phyloP scores from a whole-genome alignment of 2,113 vertebrate genomes.

The Oryzias woworae region DNA sequence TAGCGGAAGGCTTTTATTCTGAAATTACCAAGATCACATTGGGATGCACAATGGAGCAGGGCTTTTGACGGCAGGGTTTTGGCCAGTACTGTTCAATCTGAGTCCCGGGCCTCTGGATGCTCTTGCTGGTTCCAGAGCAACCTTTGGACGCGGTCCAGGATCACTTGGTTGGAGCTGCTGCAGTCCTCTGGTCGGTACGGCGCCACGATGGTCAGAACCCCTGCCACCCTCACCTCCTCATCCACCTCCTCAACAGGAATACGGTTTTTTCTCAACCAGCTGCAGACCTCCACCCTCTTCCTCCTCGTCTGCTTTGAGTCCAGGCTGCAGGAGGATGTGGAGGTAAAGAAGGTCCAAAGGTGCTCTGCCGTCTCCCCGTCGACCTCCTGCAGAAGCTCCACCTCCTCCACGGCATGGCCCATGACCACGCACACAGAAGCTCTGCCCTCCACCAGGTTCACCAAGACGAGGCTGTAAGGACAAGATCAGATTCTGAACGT shows the following conservation, averaged over 20 bases:
- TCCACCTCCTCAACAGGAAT: slow-evolving; percentile 79
- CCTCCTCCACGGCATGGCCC: slow-evolving; percentile 85
- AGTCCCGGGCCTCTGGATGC: slow-evolving; percentile 1
- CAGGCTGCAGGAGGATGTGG: slow-evolving; percentile 47
- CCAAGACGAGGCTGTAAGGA: slow-evolving; percentile 82
- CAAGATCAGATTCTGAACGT: neutral
- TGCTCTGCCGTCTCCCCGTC: slow-evolving; percentile 60
- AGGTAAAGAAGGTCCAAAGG: slow-evolving; percentile 69
- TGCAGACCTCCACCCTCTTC: slow-evolving; percentile 70
- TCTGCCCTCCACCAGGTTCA: slow-evolving; percentile 73
- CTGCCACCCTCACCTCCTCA: slow-evolving; percentile 80
- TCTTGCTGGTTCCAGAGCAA: slow-evolving; percentile 77
- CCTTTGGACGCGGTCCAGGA: slow-evolving; percentile 86
- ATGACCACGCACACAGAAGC: slow-evolving; percentile 76
- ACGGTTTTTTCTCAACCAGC: slow-evolving; percentile 88
- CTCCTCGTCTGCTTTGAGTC: slow-evolving; percentile 72
- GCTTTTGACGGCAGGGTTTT: neutral
- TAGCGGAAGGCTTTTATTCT: neutral
- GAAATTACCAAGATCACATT: neutral
- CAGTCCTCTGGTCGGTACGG: slow-evolving; percentile 89
- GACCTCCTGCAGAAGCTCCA: slow-evolving; percentile 76
- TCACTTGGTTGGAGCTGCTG: slow-evolving; percentile 88
- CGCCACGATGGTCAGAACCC: slow-evolving; percentile 82
- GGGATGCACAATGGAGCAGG: too few relatives aligned
- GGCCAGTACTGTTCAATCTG: neutral